Percentiles rank a stretch among this genome's conserved stretches.
phyloP scores from a whole-genome alignment of 1,140 invertebrate species.

The Drosophila truncata region DNA sequence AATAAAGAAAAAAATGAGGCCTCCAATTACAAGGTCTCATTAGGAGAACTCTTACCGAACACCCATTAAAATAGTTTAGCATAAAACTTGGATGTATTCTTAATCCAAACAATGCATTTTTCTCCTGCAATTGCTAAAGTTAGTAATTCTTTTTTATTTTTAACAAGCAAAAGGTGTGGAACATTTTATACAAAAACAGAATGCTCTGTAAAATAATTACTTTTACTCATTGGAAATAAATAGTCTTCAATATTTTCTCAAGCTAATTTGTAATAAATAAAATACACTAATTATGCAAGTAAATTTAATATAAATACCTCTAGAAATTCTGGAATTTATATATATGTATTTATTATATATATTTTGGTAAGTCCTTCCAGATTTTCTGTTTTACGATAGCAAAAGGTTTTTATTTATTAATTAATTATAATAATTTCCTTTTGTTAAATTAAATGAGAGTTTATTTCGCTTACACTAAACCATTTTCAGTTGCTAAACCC shows the following conservation, averaged over 20 bases:
- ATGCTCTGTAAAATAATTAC: slow-evolving; percentile 12
- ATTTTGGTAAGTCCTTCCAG: neutral
- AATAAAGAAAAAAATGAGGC: neutral
- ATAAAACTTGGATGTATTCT: slow-evolving; percentile 13
- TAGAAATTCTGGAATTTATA: neutral
- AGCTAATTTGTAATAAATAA: neutral
- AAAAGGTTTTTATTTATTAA: neutral
- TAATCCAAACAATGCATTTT: slow-evolving; percentile 5
- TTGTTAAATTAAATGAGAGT: neutral
- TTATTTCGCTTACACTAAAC: neutral
- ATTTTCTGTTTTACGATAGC: neutral
- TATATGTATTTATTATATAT: neutral
- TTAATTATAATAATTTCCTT: neutral
- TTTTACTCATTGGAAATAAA: neutral
- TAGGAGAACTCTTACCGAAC: slow-evolving; percentile 18
- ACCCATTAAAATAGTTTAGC: slow-evolving; percentile 23
- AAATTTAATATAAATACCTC: neutral
- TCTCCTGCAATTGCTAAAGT: slow-evolving; percentile 1
- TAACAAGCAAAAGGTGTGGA: neutral
- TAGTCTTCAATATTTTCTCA: neutral
- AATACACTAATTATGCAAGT: neutral
- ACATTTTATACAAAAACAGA: neutral
- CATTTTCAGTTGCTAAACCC: neutral
- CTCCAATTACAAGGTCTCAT: slow-evolving; percentile 31
- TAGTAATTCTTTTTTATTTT: slow-evolving; percentile 2